Conservation (phyloP, 2,113 vertebrate species). For the Hippocampus abdominalis region DNA sequence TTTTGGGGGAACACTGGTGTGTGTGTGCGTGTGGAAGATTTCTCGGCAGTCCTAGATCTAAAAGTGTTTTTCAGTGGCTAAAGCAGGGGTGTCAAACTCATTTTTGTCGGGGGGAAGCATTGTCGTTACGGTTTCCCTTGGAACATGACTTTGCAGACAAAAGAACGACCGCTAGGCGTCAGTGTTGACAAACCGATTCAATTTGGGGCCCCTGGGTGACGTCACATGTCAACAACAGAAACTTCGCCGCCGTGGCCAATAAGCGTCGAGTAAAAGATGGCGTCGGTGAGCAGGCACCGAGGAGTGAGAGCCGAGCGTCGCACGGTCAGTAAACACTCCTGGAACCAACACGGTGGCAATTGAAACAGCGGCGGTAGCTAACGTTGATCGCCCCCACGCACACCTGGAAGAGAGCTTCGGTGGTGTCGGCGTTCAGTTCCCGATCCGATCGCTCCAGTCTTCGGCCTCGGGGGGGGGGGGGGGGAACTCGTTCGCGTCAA, state of each 20-base stretch:
- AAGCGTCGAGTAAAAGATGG: constrained; percentile 70
- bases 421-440: background rate
- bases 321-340: constrained; percentile 35
- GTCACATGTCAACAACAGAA: constrained; percentile 61
- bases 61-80: no score
- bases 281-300: constrained; percentile 48
- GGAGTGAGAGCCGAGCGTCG: constrained; percentile 43
- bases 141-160: background rate
- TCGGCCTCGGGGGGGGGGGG: constrained; percentile 21
- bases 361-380: constrained; percentile 17
- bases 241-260: constrained; percentile 51
- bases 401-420: background rate
- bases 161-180: constrained; percentile 21
- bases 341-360: constrained; percentile 18
- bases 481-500: constrained; percentile 54
- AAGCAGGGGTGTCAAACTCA: no score
- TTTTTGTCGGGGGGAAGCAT: no score
- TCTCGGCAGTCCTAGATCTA: no score
- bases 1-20: no score
- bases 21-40: no score
- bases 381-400: constrained; percentile 1
- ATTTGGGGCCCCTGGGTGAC: constrained; percentile 35
- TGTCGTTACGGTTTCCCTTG: no score
- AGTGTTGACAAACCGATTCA: background rate
- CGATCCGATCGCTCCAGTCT: constrained; percentile 27